These are phyloP conservation scores for Chrysopa pallens DNA, from an alignment of 1,140 invertebrate species.

Conservation along the genomic window DNA sequence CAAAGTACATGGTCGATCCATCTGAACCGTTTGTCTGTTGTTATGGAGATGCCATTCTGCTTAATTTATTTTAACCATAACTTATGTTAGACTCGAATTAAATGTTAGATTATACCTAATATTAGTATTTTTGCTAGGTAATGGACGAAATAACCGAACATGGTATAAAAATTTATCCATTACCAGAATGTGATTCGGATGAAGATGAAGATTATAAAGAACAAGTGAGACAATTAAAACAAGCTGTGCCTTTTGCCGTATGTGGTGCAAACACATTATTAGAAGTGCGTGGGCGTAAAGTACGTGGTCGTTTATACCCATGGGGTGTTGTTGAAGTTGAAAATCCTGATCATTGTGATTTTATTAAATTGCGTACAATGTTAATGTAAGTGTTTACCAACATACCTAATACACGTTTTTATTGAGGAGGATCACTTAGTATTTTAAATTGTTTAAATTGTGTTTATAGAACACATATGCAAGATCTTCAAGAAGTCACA, in stretches of 20 bases:
- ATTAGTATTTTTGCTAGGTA: conserved; percentile 24
- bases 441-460: background rate
- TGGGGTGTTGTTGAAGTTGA: conserved; percentile 99
- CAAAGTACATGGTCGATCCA: too few relatives aligned
- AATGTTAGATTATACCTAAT: too few relatives aligned
- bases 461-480: conserved; percentile 73
- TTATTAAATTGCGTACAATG: conserved; percentile 94
- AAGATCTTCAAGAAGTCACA: conserved; percentile 89
- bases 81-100: too few relatives aligned
- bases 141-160: conserved; percentile 68
- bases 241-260: conserved; percentile 95
- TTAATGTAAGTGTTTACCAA: conserved; percentile 48
- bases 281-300: conserved; percentile 77
- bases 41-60: too few relatives aligned
- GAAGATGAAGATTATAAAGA: conserved; percentile 91
- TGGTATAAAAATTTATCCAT: conserved; percentile 84
- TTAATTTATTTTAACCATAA: too few relatives aligned
- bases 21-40: too few relatives aligned
- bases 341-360: conserved; percentile 97
- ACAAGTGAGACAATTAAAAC: conserved; percentile 80
- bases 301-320: conserved; percentile 85
- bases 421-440: too few relatives aligned
- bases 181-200: conserved; percentile 90
- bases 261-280: conserved; percentile 87
- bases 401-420: too few relatives aligned